Conservation (phyloP, 2,888 invertebrate genomes). For the Sceliomorpha sp. region DNA sequence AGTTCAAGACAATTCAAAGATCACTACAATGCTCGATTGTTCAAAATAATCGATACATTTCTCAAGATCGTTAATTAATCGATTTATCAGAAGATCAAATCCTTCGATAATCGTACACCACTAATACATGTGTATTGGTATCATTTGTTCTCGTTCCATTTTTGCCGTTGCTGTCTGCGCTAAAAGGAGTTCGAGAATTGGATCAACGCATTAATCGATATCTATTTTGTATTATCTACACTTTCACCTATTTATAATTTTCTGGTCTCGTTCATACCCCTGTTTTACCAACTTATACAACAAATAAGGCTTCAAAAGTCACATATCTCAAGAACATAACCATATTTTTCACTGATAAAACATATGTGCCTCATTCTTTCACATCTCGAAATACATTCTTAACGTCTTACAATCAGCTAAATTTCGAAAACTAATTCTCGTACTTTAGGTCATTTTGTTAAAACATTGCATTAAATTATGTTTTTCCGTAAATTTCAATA, state of each 20-base stretch:
- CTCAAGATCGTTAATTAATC: slow-evolving; percentile 9
- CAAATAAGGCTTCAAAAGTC: slow-evolving; percentile 9
- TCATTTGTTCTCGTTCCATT: slow-evolving; percentile 16
- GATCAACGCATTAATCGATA: slow-evolving; percentile 44
- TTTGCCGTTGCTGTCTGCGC: slow-evolving; percentile 66
- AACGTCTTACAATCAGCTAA: too few relatives aligned
- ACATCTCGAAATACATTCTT: slow-evolving; percentile 17
- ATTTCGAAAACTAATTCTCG: slow-evolving; percentile 48
- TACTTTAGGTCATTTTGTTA: slow-evolving; percentile 40
- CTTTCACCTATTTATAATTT: slow-evolving; percentile 36
- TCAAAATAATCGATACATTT: background rate
- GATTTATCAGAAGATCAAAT: slow-evolving; percentile 3
- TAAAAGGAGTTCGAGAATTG: slow-evolving; percentile 56
- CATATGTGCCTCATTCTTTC: slow-evolving; percentile 15
- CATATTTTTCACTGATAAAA: slow-evolving; percentile 16
- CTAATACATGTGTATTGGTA: slow-evolving; percentile 36
- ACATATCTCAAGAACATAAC: slow-evolving; percentile 30
- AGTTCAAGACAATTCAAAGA: slow-evolving; percentile 11
- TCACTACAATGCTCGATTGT: slow-evolving; percentile 8
- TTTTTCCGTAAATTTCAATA: background rate
- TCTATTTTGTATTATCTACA: slow-evolving; percentile 51
- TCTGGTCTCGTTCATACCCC: slow-evolving; percentile 23
- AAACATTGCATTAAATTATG: background rate
- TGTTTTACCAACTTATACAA: slow-evolving; percentile 25
- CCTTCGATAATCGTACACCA: slow-evolving; percentile 25